These are phyloP conservation scores for Dysidea cf. avara DNA, from an alignment of 37 sponge, comb jelly and placozoan genomes.

Conservation along the genomic window DNA sequence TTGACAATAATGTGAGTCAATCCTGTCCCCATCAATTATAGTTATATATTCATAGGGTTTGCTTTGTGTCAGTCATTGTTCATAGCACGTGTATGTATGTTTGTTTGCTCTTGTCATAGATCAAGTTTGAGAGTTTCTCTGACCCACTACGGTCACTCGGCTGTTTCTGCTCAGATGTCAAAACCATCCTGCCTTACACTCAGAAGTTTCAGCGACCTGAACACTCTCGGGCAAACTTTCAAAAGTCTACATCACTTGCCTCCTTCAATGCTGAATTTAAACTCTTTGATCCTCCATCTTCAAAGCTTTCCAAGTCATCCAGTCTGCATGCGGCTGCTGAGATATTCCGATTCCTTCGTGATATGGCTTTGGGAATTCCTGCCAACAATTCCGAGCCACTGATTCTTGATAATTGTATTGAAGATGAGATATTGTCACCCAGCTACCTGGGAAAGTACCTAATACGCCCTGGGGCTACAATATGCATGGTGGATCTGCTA, in stretches of 20 bases:
- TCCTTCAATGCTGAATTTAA: constrained; percentile 61
- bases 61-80: neutral
- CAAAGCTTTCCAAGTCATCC: constrained; percentile 11
- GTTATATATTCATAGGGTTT: neutral
- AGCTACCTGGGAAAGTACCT: no score
- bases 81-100: neutral
- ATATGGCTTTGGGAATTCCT: constrained; percentile 73
- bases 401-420: no score
- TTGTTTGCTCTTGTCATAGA: constrained; percentile 23
- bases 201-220: neutral
- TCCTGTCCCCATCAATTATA: neutral
- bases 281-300: constrained; percentile 30
- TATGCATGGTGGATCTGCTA: constrained; percentile 82
- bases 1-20: constrained; percentile 72
- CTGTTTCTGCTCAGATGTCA: constrained; percentile 53
- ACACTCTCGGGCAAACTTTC: neutral
- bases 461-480: constrained; percentile 69
- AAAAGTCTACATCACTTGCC: constrained; percentile 10
- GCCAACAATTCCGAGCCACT: constrained; percentile 34
- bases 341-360: constrained; percentile 74
- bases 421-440: no score
- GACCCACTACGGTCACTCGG: constrained; percentile 73
- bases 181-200: constrained; percentile 1
- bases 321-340: constrained; percentile 67
- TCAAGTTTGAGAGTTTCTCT: constrained; percentile 72